Evolutionary conservation across 2,797 vertebrate genomes (phyloP), one percentile per base, ranked within the genome.

Genomic region (Arctocebus calabarensis): DNA sequence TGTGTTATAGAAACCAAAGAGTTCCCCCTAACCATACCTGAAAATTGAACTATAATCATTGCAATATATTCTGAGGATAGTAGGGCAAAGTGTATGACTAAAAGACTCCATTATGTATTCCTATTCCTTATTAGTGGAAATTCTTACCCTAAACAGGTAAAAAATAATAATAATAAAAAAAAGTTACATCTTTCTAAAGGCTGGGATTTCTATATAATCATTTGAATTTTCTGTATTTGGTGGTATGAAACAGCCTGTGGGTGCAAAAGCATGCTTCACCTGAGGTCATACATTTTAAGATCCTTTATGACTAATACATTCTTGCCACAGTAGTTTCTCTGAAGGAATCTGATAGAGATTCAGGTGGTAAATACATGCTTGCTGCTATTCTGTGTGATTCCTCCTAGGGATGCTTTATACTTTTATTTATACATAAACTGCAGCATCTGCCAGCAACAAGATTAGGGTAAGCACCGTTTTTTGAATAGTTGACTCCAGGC

Each of bases 381-480:
- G 34, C 19, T 83, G n/a, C 43, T 85, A 20, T 94, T 95, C 86
- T 64, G 14, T 40, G 29, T 37, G 62, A 84, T 59, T 89, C 61
- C 81, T 91, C 52, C 75, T 82, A n/a, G 62, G 66, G 90, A 94
- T 89, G 87, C 79, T 92, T 96, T 94, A 55, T 90, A 78, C 37
- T 83, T 77, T 96, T 95, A 94, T 94, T 95, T 95, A 87, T 85
- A 94, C 62, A n/a, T 84, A 91, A 95, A 40, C 75, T 74, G 79
- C 62, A 68, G 22, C 75, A 79, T 84, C 79, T 95, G 77, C 73
- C 88, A 87, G 61, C 43, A 81, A 77, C 89, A 83, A 82, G 71
- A 94, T 78, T 79, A 91, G n/a, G 27, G 68, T 92, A 84, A 96
- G 86, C 81, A 57, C 32, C 71, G 75, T 64, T 70, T 94, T 95